A percentile compares a stretch with the other conserved stretches of the same genome.
These are phyloP conservation scores for Acrocyrtus sp. DNA, from an alignment of 2,888 invertebrate species.

Conservation along the genomic window DNA sequence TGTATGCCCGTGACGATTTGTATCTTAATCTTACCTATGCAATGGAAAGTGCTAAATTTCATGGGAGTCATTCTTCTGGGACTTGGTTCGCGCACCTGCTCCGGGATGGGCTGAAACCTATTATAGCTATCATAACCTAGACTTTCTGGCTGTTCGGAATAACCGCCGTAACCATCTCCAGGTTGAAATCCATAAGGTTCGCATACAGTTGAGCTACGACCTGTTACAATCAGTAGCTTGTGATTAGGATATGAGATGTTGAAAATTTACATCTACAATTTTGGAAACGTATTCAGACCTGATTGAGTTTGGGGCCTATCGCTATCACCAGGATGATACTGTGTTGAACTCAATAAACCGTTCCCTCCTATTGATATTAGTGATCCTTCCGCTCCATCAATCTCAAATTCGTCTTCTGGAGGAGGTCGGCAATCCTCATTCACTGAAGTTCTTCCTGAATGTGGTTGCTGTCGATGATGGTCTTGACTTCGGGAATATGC, in stretches of 20 bases:
- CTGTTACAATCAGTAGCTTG: neutral
- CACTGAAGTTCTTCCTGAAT: constrained; percentile 23
- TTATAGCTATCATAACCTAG: constrained; percentile 4
- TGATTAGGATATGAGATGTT: no score
- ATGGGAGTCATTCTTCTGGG: constrained; percentile 73
- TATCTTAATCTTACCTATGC: constrained; percentile 66
- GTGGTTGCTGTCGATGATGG: constrained; percentile 18
- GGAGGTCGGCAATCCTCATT: constrained; percentile 21
- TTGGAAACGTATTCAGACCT: neutral
- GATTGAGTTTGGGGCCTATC: constrained; percentile 30
- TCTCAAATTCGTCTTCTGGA: constrained; percentile 32
- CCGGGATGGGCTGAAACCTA: constrained; percentile 22
- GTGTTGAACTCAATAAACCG: constrained; percentile 13
- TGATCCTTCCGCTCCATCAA: constrained; percentile 10
- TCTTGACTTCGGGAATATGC: constrained; percentile 19
- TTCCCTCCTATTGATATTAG: constrained; percentile 3
- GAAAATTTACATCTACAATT: neutral
- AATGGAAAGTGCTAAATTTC: constrained; percentile 85
- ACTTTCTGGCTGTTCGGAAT: constrained; percentile 16
- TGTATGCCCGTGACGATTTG: neutral
- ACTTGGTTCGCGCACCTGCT: constrained; percentile 33
- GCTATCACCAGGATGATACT: constrained; percentile 7
- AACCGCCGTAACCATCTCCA: constrained; percentile 19
- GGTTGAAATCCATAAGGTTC: constrained; percentile 18
- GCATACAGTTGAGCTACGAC: constrained; percentile 36